Percentiles rank a stretch among this genome's conserved stretches.
phyloP scores from a whole-genome alignment of 1,140 invertebrate species.

The Panagrolaimus sp. region DNA sequence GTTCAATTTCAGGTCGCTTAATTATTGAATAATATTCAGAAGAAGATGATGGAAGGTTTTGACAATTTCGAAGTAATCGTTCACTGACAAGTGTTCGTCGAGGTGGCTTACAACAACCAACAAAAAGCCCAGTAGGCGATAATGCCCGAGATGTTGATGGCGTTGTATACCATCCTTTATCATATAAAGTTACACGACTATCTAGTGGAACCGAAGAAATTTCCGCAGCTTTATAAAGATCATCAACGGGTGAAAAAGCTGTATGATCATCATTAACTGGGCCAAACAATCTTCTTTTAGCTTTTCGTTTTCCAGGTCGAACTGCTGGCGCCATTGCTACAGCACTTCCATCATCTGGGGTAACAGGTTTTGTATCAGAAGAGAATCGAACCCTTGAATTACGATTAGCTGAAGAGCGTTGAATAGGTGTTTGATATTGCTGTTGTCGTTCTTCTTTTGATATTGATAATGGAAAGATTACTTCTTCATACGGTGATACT shows the following conservation, averaged over 20 bases:
- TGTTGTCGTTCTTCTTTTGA: background rate
- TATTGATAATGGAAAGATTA: slow-evolving; percentile 7
- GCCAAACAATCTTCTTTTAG: slow-evolving; percentile 8
- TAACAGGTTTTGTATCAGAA: background rate
- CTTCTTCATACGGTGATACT: slow-evolving; percentile 4
- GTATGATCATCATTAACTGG: slow-evolving; percentile 12
- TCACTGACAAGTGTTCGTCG: background rate
- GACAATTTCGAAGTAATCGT: no score
- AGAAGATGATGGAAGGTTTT: no score
- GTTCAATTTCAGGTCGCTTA: slow-evolving; percentile 2
- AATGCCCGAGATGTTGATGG: background rate
- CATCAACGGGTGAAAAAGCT: slow-evolving; percentile 12
- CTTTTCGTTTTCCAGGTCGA: background rate
- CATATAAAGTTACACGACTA: slow-evolving; percentile 5
- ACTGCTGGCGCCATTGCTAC: slow-evolving; percentile 6
- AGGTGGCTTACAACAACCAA: slow-evolving; percentile 12
- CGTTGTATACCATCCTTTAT: slow-evolving; percentile 1
- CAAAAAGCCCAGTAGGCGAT: background rate
- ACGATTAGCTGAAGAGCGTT: background rate
- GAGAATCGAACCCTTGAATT: slow-evolving; percentile 3
- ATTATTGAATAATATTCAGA: no score
- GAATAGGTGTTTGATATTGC: background rate
- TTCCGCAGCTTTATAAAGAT: background rate
- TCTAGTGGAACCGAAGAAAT: background rate
- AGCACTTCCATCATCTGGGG: slow-evolving; percentile 4